Evolutionary conservation across 2,888 invertebrate species (phyloP), one percentile per base, ranked within the genome.

Genomic region (Drosophila tripunctata): DNA sequence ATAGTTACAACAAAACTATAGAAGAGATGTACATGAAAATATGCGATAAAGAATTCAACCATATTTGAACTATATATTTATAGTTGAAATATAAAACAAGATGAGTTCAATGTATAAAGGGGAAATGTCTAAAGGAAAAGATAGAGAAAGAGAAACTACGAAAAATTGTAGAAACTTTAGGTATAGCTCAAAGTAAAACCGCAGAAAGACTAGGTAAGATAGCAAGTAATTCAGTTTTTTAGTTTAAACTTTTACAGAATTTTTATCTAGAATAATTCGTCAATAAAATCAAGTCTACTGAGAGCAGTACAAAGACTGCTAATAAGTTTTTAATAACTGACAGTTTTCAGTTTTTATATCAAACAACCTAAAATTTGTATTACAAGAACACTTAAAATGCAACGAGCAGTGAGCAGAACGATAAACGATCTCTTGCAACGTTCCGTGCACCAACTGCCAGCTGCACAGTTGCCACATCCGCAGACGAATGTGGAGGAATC

Each of bases 401-500:
- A 54, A 4, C 54, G 38, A 1, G 17, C 27, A 6, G 8, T 15
- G 3, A 0, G 33, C n/a, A 4, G 36, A 7, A n/a, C 21, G 2
- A 4, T 38, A 3, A 33, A 10, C 5, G 8, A 14, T 4, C 24
- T 12, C 2, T 6, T 48, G 31, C 43, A 43, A 24, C 51, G 40
- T 7, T 15, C 12, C 1, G 33, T 54, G 8, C 40, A 60, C 24
- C 45, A n/a, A n/a, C n/a, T 17, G 3, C 41, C 48, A 10, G 24
- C 47, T 2, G 62, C 55, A 15, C 54, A 66, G 7, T n/a, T 56
- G 41, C 55, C 75, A 41, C 44, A 61, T 17, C 66, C 74, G 0
- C 4, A 31, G 43, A 17, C 22, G 1, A 1, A 17, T 0, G 19
- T 1, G n/a, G 45, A 64, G 0, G 22, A 60, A 12, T 15, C 40